These are phyloP conservation scores for Mastacembelus armatus DNA, from an alignment of 2,797 vertebrate species.

Conservation along the genomic window DNA sequence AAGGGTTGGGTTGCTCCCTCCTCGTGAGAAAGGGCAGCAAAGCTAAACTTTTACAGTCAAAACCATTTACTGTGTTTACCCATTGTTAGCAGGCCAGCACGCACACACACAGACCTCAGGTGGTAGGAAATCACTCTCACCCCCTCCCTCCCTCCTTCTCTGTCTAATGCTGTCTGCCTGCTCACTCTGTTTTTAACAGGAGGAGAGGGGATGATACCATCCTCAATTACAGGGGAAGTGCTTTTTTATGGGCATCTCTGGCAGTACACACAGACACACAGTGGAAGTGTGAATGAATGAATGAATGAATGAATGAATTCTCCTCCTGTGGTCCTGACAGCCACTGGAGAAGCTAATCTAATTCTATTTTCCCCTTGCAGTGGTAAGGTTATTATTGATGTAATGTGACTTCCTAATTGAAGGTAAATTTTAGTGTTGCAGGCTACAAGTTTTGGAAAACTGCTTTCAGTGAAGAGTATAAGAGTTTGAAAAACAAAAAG, in stretches of 20 bases:
- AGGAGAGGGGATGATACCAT: constrained; percentile 71
- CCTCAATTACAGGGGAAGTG: constrained; percentile 82
- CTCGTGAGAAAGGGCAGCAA: constrained; percentile 71
- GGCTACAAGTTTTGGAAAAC: constrained; percentile 18
- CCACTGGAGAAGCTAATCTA: constrained; percentile 27
- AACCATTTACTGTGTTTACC: constrained; percentile 76
- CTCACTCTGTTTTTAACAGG: constrained; percentile 75
- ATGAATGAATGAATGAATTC: constrained; percentile 64
- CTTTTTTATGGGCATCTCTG: constrained; percentile 77
- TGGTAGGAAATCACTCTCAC: constrained; percentile 53
- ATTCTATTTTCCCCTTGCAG: constrained; percentile 47
- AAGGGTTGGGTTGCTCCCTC: constrained; percentile 49
- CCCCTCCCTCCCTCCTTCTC: constrained; percentile 35
- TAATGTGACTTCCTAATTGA: constrained; percentile 44
- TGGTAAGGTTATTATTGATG: constrained; percentile 26
- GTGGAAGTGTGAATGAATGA: constrained; percentile 66
- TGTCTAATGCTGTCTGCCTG: constrained; percentile 53
- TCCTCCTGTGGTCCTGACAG: constrained; percentile 22
- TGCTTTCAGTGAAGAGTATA: background rate
- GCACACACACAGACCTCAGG: constrained; percentile 67
- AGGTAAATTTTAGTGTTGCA: constrained; percentile 20
- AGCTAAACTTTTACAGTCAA: constrained; percentile 71
- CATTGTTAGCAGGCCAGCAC: constrained; percentile 67
- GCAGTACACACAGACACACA: constrained; percentile 49
- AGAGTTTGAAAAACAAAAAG: background rate